Evolutionary conservation across 2,888 invertebrate species (phyloP), one percentile per base, ranked within the genome.

Genomic region (Poecilobothrus nobilitatus): DNA sequence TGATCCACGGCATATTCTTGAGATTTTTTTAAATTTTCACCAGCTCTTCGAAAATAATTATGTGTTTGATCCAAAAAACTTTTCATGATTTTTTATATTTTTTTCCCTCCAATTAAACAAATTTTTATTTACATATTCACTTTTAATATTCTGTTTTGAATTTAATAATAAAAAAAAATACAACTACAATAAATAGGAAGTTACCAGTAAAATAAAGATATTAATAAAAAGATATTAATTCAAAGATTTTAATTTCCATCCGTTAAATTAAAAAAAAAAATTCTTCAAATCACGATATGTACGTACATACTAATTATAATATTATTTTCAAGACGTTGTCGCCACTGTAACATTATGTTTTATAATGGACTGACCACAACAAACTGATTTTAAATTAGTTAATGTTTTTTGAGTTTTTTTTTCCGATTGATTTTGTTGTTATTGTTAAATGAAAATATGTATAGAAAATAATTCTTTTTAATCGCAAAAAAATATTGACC

Each of bases 1-100:
- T 70, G 70, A 69, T 71, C 71, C 68, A 70, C 69, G 65, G 71
- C 34, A 21, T 66, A 71, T n/a, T 71, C 69, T 70, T 71, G 71
- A 66, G 70, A 69, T 65, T 72, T 69, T 62, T 68, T 69, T 8
- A 70, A 66, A 68, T 71, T 68, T 65, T 63, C 64, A 66, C 71
- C 70, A 65, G 72, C 70, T 34, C 72, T 68, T 12, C 65, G 65
- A 64, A 72, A 69, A 69, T 65, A 72, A 20, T 71, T 71, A 65
- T 68, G 69, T 3, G 68, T 53, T 53, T n/a, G 53, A 53, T 53
- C 15, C 1, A 9, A 53, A 53, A 53, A 53, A 53, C 53, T 53
- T 53, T 53, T 53, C 53, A 53, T 53, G 7, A 8, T 41, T 41
- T 41, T 27, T 37, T 37, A 6, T 9, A 18, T 53, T 53, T 53